Base-by-base conservation (phyloP, 2,113 vertebrate genomes). In the Barbus barbus region DNA sequence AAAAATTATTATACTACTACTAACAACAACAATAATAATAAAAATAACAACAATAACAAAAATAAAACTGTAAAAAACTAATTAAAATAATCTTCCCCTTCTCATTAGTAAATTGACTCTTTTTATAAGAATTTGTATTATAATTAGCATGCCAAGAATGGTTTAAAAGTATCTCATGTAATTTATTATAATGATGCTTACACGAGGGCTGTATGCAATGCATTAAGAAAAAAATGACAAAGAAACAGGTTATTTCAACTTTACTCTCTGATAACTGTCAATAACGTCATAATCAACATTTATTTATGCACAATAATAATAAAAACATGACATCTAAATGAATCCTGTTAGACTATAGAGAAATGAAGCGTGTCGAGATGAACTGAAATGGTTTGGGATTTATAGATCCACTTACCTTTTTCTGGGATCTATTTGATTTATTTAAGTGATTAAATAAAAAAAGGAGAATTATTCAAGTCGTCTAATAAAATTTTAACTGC, bases 361-460 rank as follows among this genome's bases (percentile, higher is more conserved):
- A 48, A 14, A 31, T 18, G 9, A 63, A 79, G 33, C 36, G n/a
- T 61, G 36, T 63, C 58, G 24, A 79, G 41, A 78, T 58, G 0
- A 41, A 79, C 22, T 38, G 36, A 31, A 44, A 67, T 22, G 38
- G 16, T 28, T 41, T n/a, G 41, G 20, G 81, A 53, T 75, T 67
- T 86, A 63, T 67, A 67, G 6, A 83, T 24, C 38, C 89, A 84
- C 75, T 89, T 88, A 80, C 82, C 88, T 85, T 83, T 78, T 82
- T 87, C 61, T 16, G n/a, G 82, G 77, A 22, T 51, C 36, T 84
- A 46, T 86, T 75, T 51, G 72, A 89, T 83, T 88, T 86, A 18
- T 20, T 36, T 44, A 60, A 63, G n/a, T 44, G 33, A 46, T 18
- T 41, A 26, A 63, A 79, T 44, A 28, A 0, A 9, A 79, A 31